A percentile compares a stretch with the other conserved stretches of the same genome.
Conservation (phyloP, 2,888 invertebrate genomes). For the Caenorhabditis sp. region DNA sequence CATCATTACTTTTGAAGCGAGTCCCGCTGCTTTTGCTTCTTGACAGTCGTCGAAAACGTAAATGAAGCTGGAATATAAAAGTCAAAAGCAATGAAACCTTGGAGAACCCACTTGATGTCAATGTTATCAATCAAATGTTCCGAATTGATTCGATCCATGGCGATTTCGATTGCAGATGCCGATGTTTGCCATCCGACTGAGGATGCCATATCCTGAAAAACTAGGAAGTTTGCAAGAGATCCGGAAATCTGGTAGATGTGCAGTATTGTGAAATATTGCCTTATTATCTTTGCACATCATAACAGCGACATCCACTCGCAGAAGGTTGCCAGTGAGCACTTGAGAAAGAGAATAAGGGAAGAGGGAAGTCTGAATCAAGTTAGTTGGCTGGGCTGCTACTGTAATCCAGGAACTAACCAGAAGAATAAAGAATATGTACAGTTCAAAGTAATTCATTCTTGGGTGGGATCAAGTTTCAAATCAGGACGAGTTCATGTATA, state of each 20-base stretch:
- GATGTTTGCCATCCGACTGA: constrained; percentile 65
- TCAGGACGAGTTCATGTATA: neutral
- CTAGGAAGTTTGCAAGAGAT: constrained; percentile 24
- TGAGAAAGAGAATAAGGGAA: constrained; percentile 14
- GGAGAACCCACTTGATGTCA: constrained; percentile 53
- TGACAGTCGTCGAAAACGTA: constrained; percentile 68
- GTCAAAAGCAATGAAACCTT: too few species aligned
- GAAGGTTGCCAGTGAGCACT: constrained; percentile 29
- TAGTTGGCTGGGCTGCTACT: neutral
- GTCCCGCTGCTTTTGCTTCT: constrained; percentile 64
- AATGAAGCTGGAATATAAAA: constrained; percentile 55
- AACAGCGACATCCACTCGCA: constrained; percentile 61
- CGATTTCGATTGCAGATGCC: constrained; percentile 67
- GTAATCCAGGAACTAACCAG: constrained; percentile 20
- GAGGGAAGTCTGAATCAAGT: neutral
- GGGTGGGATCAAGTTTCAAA: neutral
- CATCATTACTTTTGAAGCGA: constrained; percentile 57
- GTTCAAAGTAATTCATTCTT: constrained; percentile 2
- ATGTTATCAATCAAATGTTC: constrained; percentile 64
- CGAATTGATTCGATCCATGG: constrained; percentile 64
- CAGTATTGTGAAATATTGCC: constrained; percentile 52
- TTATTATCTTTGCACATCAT: constrained; percentile 66
- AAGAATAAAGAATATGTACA: neutral
- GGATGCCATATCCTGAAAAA: constrained; percentile 61
- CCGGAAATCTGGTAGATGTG: constrained; percentile 31